Evolutionary conservation across 2,113 vertebrate genomes (phyloP), one percentile per base, ranked within the genome.

Genomic region (Amazona vittata): DNA sequence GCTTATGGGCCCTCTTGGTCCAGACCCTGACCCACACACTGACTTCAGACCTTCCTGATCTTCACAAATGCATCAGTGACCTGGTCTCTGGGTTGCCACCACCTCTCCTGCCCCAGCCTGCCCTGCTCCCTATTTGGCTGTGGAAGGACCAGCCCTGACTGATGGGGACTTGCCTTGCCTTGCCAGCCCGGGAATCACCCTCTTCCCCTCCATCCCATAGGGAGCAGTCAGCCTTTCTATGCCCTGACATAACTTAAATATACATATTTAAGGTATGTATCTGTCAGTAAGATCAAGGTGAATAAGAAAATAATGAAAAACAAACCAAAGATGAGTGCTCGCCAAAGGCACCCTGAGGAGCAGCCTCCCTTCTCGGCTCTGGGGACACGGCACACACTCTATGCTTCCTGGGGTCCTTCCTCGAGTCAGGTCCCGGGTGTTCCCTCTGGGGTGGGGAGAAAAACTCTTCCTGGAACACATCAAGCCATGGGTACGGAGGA

Each of bases 111-210:
- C 44, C 17, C 14, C 0, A 3, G 15, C 25, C 18, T 86, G 52
- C 39, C 44, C 25, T 80, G 17, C 29, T 86, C 26, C 20, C 25
- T 59, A 55, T 6, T 19, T 74, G 22, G 5, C 1, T 28, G 16
- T 71, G 53, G 10, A 74, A 46, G 28, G 12, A 59, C 12, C 65
- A 35, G 16, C 9, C 21, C 25, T n/a, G 19, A 52, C 47, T 80
- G 33, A 17, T 37, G 19, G 28, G 13, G 1, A 16, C 17, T 47
- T 71, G n/a, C 39, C 37, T 37, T 39, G 11, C 28, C 6, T 18
- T 50, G 31, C 9, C 11, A 11, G 10, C 15, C 6, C 3, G 5
- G 15, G 25, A 15, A 2, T 9, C 3, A 8, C 8, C 11, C 15
- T 6, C 22, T 20, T 62, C 26, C 31, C 5, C 55, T n/a, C 20